phyloP scores from a whole-genome alignment of 2,113 vertebrate species.

The Prinia subflava region DNA sequence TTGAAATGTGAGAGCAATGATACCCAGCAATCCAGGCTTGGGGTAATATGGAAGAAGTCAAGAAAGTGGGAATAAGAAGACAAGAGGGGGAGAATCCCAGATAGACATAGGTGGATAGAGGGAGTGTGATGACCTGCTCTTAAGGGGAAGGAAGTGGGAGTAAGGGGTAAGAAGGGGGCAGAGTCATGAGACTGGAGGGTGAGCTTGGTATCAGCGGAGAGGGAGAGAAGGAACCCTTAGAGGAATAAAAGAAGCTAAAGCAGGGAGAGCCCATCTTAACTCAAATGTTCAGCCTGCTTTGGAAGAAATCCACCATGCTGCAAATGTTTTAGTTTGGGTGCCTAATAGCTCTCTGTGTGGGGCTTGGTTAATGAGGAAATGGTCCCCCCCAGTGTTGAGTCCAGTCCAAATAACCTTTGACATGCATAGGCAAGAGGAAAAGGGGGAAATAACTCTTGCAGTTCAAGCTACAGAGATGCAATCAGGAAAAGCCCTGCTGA shows the following conservation, averaged over 20 bases:
- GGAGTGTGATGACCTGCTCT: neutral
- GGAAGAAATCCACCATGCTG: neutral
- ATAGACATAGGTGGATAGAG: neutral
- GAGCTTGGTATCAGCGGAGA: neutral
- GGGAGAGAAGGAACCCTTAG: neutral
- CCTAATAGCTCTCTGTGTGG: neutral
- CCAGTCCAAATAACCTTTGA: neutral
- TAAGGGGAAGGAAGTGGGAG: neutral
- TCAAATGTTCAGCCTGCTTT: neutral
- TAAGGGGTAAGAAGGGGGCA: neutral
- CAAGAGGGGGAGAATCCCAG: neutral
- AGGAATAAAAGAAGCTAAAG: neutral
- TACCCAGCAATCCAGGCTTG: neutral
- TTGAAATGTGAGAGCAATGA: neutral
- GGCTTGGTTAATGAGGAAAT: neutral
- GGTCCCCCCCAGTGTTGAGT: neutral
- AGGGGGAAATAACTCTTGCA: neutral
- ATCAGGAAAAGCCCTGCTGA: neutral
- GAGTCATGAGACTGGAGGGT: neutral
- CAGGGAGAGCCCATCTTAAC: neutral
- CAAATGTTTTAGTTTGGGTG: neutral
- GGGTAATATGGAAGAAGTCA: neutral
- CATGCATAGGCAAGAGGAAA: neutral
- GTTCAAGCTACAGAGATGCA: neutral
- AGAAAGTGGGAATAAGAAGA: neutral